These are phyloP conservation scores for Porites cylindrica DNA, from an alignment of 92 coral and sea anemone genomes.

Conservation along the genomic window DNA sequence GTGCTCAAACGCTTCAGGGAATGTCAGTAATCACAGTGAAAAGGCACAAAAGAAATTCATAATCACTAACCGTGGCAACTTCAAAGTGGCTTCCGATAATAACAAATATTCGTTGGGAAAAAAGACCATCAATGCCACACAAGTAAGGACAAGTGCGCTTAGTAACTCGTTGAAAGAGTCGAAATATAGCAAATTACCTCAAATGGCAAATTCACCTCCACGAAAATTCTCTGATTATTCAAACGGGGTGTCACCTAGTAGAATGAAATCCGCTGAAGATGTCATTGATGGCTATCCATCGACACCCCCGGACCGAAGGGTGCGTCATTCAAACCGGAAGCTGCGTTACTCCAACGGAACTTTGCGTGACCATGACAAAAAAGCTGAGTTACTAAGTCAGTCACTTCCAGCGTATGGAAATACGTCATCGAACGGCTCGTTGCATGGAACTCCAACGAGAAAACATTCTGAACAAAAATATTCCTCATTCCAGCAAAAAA, in stretches of 20 bases:
- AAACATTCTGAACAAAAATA: constrained; percentile 15
- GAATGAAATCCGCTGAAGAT: constrained; percentile 14
- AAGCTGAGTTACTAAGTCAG: constrained; percentile 24
- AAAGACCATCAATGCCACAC: constrained; percentile 16
- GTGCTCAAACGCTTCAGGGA: constrained; percentile 13
- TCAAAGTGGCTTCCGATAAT: constrained; percentile 22
- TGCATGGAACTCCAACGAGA: not conserved
- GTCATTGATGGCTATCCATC: constrained; percentile 30
- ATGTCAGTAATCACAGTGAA: constrained; percentile 15
- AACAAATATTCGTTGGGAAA: constrained; percentile 19
- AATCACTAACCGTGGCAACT: constrained; percentile 34
- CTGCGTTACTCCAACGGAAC: not conserved
- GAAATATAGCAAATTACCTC: not conserved
- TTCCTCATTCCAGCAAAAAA: constrained; percentile 8
- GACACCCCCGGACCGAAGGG: constrained; percentile 2
- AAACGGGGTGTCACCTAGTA: not conserved
- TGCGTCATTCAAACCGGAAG: constrained; percentile 3
- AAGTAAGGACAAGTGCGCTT: constrained; percentile 78
- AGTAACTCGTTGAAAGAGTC: constrained; percentile 71
- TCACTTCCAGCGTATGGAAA: constrained; percentile 27
- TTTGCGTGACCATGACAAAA: constrained; percentile 15
- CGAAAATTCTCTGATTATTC: not conserved
- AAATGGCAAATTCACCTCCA: not conserved
- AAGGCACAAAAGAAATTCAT: constrained; percentile 32
- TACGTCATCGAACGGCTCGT: not conserved